Conservation (phyloP, 2,797 vertebrate genomes). For the Liasis olivaceus region DNA sequence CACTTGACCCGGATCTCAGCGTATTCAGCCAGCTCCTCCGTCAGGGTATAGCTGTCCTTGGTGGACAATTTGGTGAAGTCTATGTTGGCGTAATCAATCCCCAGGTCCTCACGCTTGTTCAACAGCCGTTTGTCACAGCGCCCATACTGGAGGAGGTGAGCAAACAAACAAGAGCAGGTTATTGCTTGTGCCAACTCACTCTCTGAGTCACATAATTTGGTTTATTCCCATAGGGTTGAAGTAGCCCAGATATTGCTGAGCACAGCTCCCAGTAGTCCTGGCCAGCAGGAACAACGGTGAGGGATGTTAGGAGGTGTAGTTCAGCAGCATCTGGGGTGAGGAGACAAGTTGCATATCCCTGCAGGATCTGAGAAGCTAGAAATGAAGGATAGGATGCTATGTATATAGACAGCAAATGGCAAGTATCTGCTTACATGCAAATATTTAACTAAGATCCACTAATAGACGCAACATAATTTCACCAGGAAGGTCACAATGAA, state of each 20-base stretch:
- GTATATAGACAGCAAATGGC: background rate
- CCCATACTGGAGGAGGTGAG: constrained; percentile 53
- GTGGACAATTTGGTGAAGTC: constrained; percentile 71
- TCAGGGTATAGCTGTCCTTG: constrained; percentile 71
- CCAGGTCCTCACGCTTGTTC: constrained; percentile 67
- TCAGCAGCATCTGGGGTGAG: background rate
- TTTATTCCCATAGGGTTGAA: background rate
- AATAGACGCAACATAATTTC: background rate
- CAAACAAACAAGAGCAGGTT: background rate
- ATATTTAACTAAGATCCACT: background rate
- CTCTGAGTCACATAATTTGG: background rate
- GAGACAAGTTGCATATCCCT: background rate
- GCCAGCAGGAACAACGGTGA: background rate
- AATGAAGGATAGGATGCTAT: background rate
- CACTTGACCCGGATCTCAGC: constrained; percentile 75
- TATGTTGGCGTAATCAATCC: constrained; percentile 71
- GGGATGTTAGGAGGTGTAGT: background rate
- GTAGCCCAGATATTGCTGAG: background rate
- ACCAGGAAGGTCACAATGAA: background rate
- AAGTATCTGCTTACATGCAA: background rate
- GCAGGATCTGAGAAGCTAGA: background rate
- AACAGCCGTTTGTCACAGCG: constrained; percentile 68
- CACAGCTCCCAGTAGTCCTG: background rate
- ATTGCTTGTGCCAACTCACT: background rate
- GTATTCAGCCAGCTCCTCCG: constrained; percentile 73